Evolutionary conservation across 23 tunicate species (phyloP), one percentile per base, ranked within the genome.

Genomic region (Styela plicata): DNA sequence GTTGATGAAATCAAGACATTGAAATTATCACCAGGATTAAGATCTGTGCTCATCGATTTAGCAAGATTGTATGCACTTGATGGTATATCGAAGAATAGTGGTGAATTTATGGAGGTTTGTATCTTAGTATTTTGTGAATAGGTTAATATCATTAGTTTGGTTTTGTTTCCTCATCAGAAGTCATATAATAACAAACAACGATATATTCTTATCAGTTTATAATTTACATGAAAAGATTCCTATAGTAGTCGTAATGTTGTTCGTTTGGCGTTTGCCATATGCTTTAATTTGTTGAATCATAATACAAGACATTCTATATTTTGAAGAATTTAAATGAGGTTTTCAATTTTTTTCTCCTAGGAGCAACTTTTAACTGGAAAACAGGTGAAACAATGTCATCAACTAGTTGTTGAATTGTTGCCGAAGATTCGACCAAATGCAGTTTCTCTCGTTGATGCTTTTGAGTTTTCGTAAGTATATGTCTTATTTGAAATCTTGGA

Each of bases 41-140:
- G 57, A 52, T 52, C 33, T 5, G 92, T 88, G 19, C 76, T 93
- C 24, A 28, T 57, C 19, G 89, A 88, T 63, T 79, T 93, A 35
- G 89, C 83, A 24, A n/a, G 70, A 61, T 62, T 93, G 29, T 93
- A 88, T 81, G 89, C 88, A 28, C 73, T 85, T 31, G 98, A 93
- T 23, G 98, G 98, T 19, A 84, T 93, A 16, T 74, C 89, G 30
- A 75, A 88, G 53, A 32, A 63, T 53, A 93, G 98, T 84, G 98
- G 98, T 1, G 98, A 93, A 32, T 93, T 93, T 68, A 63, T 93
- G 81, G 98, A 93, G 89, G 98, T 93, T 3, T n/a, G n/a, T n/a
- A 73, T 70, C 30, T 62, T n/a, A 37, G 80, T 80, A 13, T 19
- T 80, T 26, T 80, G 19, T 68, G 79, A 27, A n/a, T n/a, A n/a